Conservation (phyloP, 1,140 invertebrate species). For the Augochlora pura region DNA sequence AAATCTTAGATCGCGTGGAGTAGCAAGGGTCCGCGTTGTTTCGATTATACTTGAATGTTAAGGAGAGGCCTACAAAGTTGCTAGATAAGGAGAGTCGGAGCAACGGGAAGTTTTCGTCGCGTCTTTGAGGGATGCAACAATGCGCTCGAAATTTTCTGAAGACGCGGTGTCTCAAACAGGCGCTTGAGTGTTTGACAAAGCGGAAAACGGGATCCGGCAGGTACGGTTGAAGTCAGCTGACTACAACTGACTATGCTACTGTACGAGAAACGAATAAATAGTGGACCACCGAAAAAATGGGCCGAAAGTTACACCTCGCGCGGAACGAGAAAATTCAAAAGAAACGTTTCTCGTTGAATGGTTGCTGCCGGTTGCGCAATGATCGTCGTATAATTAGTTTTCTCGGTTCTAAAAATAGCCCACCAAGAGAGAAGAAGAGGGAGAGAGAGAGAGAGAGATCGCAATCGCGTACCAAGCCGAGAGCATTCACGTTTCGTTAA, state of each 20-base stretch:
- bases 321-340: too few relatives aligned
- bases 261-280: not conserved
- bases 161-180: constrained; percentile 37
- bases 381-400: too few relatives aligned
- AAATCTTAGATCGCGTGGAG: too few relatives aligned
- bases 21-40: too few relatives aligned
- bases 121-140: too few relatives aligned
- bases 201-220: constrained; percentile 32
- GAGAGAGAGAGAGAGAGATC: not conserved
- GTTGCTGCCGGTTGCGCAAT: too few relatives aligned
- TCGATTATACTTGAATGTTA: too few relatives aligned
- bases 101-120: too few relatives aligned
- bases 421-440: too few relatives aligned
- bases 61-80: too few relatives aligned
- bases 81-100: too few relatives aligned
- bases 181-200: constrained; percentile 5
- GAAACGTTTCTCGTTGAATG: too few relatives aligned
- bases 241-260: constrained; percentile 59
- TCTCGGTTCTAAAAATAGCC: not conserved
- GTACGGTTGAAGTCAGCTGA: constrained; percentile 72
- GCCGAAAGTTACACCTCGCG: not conserved
- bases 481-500: not conserved
- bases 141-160: constrained; percentile 46
- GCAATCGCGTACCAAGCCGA: not conserved
- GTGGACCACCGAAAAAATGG: not conserved